Evolutionary conservation across 2,113 vertebrate genomes (phyloP).

Genomic region (Cricetomys ansorgei): DNA sequence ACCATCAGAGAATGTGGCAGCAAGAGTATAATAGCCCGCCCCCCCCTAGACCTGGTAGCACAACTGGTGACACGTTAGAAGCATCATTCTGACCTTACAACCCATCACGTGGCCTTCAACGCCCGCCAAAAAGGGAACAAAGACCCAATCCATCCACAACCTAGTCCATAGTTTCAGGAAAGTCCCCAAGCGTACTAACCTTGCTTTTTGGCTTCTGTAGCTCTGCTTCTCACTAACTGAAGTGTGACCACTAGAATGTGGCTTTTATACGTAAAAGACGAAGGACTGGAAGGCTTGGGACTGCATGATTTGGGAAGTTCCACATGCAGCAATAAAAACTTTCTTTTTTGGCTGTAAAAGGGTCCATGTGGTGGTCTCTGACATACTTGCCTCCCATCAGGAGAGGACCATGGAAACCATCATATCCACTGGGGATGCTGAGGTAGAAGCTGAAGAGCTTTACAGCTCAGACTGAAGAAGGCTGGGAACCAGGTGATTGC

Average conservation of each 20-base stretch:
- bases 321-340: neutral
- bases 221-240: neutral
- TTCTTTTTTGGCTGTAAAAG: neutral
- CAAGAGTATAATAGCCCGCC: neutral
- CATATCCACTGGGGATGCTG: neutral
- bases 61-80: neutral
- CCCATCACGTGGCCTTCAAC: neutral
- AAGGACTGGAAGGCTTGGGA: neutral
- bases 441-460: neutral
- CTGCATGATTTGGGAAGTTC: neutral
- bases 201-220: neutral
- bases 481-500: too few species aligned
- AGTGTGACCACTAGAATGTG: neutral
- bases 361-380: neutral
- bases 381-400: neutral
- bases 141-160: neutral
- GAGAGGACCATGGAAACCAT: neutral
- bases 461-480: neutral
- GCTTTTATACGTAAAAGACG: neutral
- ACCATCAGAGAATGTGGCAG: neutral
- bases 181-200: neutral
- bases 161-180: neutral
- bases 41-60: neutral
- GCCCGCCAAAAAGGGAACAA: neutral
- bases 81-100: neutral